phyloP scores from a whole-genome alignment of 1,140 invertebrate species.

The Polypedilum pembai region DNA sequence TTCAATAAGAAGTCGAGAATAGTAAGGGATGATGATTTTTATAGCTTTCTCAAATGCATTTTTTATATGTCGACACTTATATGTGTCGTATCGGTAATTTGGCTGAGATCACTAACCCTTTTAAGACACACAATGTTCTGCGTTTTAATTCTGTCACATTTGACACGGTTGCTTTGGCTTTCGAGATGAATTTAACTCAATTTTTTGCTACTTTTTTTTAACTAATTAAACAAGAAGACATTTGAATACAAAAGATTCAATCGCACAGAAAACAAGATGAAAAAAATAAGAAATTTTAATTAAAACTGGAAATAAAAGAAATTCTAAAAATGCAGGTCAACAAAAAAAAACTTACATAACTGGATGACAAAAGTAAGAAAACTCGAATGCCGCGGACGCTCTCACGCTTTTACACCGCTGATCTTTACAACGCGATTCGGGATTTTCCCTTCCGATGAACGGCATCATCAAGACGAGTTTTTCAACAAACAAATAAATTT shows the following conservation, averaged over 20 bases:
- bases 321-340: background rate
- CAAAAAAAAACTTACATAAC: conserved; percentile 21
- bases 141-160: conserved; percentile 18
- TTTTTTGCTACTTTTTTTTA: no score
- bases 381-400: conserved; percentile 5
- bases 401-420: conserved; percentile 22
- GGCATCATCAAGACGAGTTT: conserved; percentile 15
- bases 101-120: background rate
- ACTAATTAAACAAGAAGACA: background rate
- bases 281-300: conserved; percentile 15
- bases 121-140: background rate
- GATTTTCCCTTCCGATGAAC: background rate
- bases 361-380: background rate
- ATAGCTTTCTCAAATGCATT: background rate
- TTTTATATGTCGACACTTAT: background rate
- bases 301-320: background rate
- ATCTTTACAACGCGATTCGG: background rate
- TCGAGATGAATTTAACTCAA: background rate
- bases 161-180: conserved; percentile 8
- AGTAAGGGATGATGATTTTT: background rate
- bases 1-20: conserved; percentile 1
- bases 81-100: conserved; percentile 17
- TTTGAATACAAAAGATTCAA: conserved; percentile 25
- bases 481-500: conserved; percentile 10
- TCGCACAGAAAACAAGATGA: background rate